A percentile compares a stretch with the other conserved stretches of the same genome.
These are phyloP conservation scores for Loris lydekkerianus DNA, from an alignment of 2,797 vertebrate species.

Conservation along the genomic window DNA sequence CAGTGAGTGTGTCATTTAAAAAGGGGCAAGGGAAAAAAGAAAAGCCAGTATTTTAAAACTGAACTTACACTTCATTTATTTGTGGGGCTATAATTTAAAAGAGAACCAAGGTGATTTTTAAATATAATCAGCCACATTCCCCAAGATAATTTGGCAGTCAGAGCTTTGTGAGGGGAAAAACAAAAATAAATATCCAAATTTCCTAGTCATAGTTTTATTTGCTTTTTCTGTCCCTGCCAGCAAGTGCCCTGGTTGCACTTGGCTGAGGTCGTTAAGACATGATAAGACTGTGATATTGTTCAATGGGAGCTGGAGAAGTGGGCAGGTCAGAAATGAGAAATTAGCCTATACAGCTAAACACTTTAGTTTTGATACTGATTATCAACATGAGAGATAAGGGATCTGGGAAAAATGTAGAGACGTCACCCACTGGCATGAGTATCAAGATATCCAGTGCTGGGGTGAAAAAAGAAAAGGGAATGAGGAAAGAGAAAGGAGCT, in stretches of 20 bases:
- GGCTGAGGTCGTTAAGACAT: background rate
- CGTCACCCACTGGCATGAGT: background rate
- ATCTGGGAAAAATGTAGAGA: background rate
- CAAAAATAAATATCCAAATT: background rate
- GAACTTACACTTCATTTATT: slow-evolving; percentile 70
- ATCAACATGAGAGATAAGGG: background rate
- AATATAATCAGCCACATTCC: slow-evolving; percentile 60
- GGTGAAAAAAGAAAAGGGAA: background rate
- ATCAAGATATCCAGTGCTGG: background rate
- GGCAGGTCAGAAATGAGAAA: background rate
- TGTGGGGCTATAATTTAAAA: slow-evolving; percentile 70
- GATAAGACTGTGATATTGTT: background rate
- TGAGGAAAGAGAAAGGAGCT: background rate
- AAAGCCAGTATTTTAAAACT: slow-evolving; percentile 58
- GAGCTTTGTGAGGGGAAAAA: background rate
- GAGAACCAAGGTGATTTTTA: slow-evolving; percentile 68
- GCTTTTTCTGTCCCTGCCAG: background rate
- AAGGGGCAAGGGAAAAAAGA: background rate
- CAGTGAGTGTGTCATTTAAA: slow-evolving; percentile 65
- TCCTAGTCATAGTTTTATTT: background rate
- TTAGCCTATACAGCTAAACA: background rate
- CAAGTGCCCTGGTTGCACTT: background rate
- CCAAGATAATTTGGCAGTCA: slow-evolving; percentile 58
- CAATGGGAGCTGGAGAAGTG: background rate
- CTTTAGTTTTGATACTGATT: background rate